A percentile compares a stretch with the other conserved stretches of the same genome.
Conservation (phyloP, 2,888 invertebrate genomes). For the Lysandra coridon region DNA sequence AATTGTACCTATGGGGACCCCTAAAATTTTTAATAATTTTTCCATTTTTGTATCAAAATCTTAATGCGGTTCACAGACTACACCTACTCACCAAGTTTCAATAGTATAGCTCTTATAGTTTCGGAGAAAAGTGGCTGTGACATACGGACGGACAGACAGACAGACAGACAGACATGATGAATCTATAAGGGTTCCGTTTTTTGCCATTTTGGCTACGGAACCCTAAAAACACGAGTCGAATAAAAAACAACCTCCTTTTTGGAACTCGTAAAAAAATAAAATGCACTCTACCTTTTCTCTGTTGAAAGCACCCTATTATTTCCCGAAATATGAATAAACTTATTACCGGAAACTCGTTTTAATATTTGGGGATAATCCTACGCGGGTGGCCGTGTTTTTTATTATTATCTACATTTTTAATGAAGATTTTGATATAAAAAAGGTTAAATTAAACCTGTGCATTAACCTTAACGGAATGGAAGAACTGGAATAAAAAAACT, state of each 20-base stretch:
- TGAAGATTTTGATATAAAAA: background rate
- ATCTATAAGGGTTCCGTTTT: no score
- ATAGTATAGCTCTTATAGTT: no score
- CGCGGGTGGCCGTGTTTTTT: slow-evolving; percentile 6
- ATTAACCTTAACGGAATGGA: background rate
- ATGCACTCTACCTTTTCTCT: background rate
- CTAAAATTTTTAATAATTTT: no score
- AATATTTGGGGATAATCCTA: background rate
- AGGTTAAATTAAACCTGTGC: background rate
- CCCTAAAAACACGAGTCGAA: background rate
- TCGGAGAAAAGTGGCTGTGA: no score
- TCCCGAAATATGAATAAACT: slow-evolving; percentile 3
- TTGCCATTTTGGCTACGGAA: no score
- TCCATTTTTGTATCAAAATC: no score
- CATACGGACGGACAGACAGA: no score
- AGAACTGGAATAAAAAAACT: background rate
- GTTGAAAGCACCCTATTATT: background rate
- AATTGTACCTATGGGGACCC: no score
- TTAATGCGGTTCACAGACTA: no score
- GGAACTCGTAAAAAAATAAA: background rate
- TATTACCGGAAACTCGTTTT: background rate
- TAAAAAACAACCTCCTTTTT: background rate
- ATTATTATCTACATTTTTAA: background rate
- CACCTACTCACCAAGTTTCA: no score
- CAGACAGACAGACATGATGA: no score